These are phyloP conservation scores for Athalia rosae DNA, from an alignment of 2,888 invertebrate genomes.

Conservation along the genomic window DNA sequence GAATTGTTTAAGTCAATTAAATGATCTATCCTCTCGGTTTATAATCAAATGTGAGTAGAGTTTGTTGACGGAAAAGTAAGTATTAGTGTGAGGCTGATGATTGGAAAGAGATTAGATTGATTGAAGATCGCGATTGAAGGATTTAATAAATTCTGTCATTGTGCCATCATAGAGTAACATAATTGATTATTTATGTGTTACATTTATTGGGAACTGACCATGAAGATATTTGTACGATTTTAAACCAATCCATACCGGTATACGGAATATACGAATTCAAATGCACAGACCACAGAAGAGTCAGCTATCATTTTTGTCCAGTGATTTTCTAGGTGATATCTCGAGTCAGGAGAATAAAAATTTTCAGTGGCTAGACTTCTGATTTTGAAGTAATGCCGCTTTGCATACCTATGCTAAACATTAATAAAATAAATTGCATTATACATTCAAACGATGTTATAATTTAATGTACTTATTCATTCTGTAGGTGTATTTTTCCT, in stretches of 20 bases:
- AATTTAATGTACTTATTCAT: slow-evolving; percentile 41
- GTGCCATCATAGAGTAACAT: slow-evolving; percentile 16
- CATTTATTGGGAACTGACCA: not conserved
- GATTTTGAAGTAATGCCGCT: not conserved
- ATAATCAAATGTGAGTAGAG: too few relatives aligned
- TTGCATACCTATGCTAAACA: not conserved
- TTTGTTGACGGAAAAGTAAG: not conserved
- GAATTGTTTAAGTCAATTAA: not conserved
- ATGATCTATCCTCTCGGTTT: too few relatives aligned
- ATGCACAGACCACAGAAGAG: not conserved
- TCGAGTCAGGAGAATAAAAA: slow-evolving; percentile 2
- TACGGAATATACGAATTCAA: slow-evolving; percentile 8
- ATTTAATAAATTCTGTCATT: slow-evolving; percentile 5
- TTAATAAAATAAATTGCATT: slow-evolving; percentile 18
- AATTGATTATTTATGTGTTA: not conserved
- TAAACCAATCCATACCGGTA: not conserved
- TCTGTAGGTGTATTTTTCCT: not conserved
- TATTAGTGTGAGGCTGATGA: not conserved
- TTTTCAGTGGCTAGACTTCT: not conserved
- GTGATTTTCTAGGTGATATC: slow-evolving; percentile 2
- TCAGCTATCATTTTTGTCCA: slow-evolving; percentile 13
- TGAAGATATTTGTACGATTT: not conserved
- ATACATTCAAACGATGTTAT: slow-evolving; percentile 3
- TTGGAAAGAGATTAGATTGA: not conserved
- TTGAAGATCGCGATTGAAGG: not conserved